phyloP scores from a whole-genome alignment of 2,113 vertebrate species.

The Scolopax mira region DNA sequence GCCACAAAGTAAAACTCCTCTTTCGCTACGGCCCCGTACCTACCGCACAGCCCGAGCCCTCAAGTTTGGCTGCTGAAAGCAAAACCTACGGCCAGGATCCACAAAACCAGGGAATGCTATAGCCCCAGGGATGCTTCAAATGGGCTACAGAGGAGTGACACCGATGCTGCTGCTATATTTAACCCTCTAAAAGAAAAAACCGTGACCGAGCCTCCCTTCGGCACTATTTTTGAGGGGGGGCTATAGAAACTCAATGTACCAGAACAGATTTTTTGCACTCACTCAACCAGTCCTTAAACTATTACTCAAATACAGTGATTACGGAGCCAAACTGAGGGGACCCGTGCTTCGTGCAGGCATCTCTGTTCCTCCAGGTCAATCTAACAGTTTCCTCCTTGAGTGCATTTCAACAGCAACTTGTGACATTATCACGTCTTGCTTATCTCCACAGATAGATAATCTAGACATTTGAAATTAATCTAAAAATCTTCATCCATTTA shows the following conservation, averaged over 20 bases:
- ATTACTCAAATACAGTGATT: neutral
- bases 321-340: neutral
- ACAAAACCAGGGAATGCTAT: neutral
- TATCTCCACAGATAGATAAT: neutral
- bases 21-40: neutral
- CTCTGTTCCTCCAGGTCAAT: neutral
- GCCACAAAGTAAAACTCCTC: neutral
- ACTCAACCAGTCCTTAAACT: neutral
- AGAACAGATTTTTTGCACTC: neutral
- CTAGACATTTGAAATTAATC: too few species aligned
- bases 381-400: neutral
- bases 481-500: neutral
- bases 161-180: neutral
- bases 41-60: neutral
- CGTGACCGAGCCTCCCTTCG: neutral
- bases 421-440: neutral
- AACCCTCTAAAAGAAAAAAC: constrained; percentile 48
- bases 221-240: neutral
- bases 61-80: constrained; percentile 3
- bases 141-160: constrained; percentile 1
- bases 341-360: fast-evolving
- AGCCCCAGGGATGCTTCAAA: constrained; percentile 25
- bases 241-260: neutral
- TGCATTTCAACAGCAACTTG: neutral
- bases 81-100: constrained; percentile 13